Base-by-base conservation (phyloP, 2,888 invertebrate species). In the Nephrocerus scutellatus region DNA sequence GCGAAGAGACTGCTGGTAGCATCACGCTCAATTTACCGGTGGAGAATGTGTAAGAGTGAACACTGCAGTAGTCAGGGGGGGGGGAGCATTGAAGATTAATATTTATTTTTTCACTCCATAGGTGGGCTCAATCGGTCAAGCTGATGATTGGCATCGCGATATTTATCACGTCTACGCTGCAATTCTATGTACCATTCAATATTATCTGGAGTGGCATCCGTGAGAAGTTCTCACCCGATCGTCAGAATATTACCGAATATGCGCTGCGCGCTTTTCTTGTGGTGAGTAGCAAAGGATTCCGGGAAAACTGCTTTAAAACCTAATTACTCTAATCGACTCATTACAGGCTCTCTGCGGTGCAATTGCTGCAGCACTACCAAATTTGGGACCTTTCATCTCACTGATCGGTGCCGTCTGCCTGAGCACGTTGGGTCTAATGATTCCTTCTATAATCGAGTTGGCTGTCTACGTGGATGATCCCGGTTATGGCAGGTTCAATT, bases 181-280 rank as follows among this genome's bases (percentile, higher is more conserved):
- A 93, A 67, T 90, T 93, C 70, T 95, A 93, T 70, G 93, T 95
- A 6, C 92, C 93, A 0, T 83, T 92, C 78, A 84, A 86, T 56
- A 89, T 95, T 47, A 84, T 92, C 49, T 91, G 89, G 87, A 90
- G 89, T 53, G 78, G 77, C 51, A 66, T 82, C 16, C 79, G 82
- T 47, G 50, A 57, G n/a, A 80, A 79, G 55, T 70, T 76, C 40
- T 54, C 78, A 10, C 79, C 79, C 18, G 87, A 21, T 14, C 13
- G 22, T 31, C 31, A 31, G 13, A 20, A 5, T 14, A 20, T 14
- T 31, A 22, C 12, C 9, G 31, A 89, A 61, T 86, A 85, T 65
- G 63, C 69, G 22, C 74, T 88, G 35, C 74, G 90, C 41, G 71
- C 82, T 22, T 43, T 61, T 2, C 66, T 88, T 19, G 82, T 91